Evolutionary conservation across 30 jellyfish, hydroid and myxozoan genomes (phyloP), one percentile per base, ranked within the genome.

Genomic region (Clytia hemisphaerica): DNA sequence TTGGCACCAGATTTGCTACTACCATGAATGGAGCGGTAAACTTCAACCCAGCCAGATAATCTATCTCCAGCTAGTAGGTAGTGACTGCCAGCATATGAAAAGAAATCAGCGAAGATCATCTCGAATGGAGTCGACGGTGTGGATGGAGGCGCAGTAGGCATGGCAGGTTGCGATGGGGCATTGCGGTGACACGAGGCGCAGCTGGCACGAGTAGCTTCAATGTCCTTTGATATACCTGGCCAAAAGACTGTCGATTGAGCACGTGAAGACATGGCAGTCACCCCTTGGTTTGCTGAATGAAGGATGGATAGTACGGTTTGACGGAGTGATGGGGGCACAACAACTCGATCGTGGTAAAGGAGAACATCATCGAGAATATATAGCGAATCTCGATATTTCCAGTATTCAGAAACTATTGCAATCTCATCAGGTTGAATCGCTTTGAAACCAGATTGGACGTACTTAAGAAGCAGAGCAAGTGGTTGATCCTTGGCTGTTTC

Each of bases 211-310:
- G 1, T 59, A 0, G 0, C 0, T 16, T 16, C 21, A 59, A 59
- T 59, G 9, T 26, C 67, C 1, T 2, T 1, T 0, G 63, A 28
- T 15, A 24, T 24, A 0, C 67, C 75, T 0, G 75, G 75, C 75
- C 75, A 61, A 63, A 61, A 61, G 0, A 61, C 69, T 0, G 31
- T 61, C 22, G 25, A 1, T 37, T 37, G 61, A 0, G 75, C 75
- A 1, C 60, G 21, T 0, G 75, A 2, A 0, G 1, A 30, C 75
- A 61, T 61, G 36, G 32, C 0, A 0, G 75, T 28, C 0, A 37
- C 61, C 2, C 68, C 75, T 30, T 61, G 75, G 75, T 61, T 62
- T 0, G 67, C 75, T 33, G 75, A 2, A 61, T 61, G 75, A 34
- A 61, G 61, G 1, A 22, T 1, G 0, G 0, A 2, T 30, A 61